phyloP scores from a whole-genome alignment of 1,140 invertebrate genomes.

The Carposina sasakii region DNA sequence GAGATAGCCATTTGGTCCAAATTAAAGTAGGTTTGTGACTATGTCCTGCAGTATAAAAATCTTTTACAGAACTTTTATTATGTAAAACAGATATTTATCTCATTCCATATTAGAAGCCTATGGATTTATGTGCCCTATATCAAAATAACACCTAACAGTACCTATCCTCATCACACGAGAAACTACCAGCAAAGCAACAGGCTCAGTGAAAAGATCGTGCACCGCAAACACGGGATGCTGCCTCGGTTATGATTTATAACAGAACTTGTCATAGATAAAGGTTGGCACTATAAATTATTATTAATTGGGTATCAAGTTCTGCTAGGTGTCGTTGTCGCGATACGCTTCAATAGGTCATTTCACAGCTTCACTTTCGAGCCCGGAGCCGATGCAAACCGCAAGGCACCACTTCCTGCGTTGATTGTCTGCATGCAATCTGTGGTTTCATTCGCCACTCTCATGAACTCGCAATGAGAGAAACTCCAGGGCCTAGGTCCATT shows the following conservation, averaged over 20 bases:
- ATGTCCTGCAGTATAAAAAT: too few species aligned
- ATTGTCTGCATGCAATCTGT: conserved; percentile 36
- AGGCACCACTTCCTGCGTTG: conserved; percentile 31
- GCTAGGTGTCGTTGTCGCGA: conserved; percentile 44
- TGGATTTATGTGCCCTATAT: too few species aligned
- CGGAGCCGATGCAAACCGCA: conserved; percentile 49
- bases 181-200: too few species aligned
- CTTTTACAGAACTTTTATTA: too few species aligned
- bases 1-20: too few species aligned
- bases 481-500: conserved; percentile 29
- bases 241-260: background rate
- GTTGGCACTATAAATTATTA: conserved; percentile 5
- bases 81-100: too few species aligned
- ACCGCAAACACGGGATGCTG: too few species aligned
- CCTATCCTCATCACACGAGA: too few species aligned
- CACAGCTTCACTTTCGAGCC: conserved; percentile 59
- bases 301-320: conserved; percentile 35
- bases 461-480: conserved; percentile 36
- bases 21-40: too few species aligned
- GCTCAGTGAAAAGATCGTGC: too few species aligned
- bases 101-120: too few species aligned
- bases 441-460: conserved; percentile 25
- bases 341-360: conserved; percentile 63
- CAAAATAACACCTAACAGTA: too few species aligned
- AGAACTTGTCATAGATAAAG: background rate